phyloP scores from a whole-genome alignment of 2,888 invertebrate genomes.

The Dysmachus trigonus region DNA sequence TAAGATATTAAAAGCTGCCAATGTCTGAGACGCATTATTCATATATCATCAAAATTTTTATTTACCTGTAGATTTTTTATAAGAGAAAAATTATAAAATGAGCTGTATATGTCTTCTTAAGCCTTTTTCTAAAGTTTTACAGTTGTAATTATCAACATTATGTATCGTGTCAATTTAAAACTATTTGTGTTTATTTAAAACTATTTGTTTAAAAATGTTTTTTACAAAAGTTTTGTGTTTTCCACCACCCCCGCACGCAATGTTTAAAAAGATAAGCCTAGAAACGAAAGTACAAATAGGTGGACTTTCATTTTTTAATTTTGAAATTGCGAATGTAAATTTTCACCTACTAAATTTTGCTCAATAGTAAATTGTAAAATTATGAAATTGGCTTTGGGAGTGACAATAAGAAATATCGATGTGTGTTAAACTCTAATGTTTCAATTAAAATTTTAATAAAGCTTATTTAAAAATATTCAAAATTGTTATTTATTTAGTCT shows the following conservation, averaged over 20 bases:
- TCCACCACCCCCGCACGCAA: background rate
- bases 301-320: background rate
- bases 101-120: background rate
- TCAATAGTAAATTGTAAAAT: background rate
- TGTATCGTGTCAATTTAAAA: too few relatives aligned
- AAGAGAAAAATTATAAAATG: background rate
- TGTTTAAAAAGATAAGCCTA: background rate
- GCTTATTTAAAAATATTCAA: background rate
- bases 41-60: slow-evolving; percentile 9
- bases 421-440: background rate
- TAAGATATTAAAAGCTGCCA: background rate
- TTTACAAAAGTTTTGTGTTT: background rate
- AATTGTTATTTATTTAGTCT: background rate
- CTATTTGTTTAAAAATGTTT: too few relatives aligned
- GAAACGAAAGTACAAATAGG: background rate
- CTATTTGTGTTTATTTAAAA: too few relatives aligned
- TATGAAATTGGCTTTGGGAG: background rate
- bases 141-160: background rate
- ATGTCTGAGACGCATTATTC: background rate
- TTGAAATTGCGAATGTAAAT: background rate
- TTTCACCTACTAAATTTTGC: background rate
- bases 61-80: slow-evolving; percentile 18
- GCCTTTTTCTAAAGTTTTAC: background rate
- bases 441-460: background rate
- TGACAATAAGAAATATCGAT: background rate